These are phyloP conservation scores for Gymnobelideus leadbeateri DNA, from an alignment of 2,113 vertebrate genomes.

Conservation along the genomic window DNA sequence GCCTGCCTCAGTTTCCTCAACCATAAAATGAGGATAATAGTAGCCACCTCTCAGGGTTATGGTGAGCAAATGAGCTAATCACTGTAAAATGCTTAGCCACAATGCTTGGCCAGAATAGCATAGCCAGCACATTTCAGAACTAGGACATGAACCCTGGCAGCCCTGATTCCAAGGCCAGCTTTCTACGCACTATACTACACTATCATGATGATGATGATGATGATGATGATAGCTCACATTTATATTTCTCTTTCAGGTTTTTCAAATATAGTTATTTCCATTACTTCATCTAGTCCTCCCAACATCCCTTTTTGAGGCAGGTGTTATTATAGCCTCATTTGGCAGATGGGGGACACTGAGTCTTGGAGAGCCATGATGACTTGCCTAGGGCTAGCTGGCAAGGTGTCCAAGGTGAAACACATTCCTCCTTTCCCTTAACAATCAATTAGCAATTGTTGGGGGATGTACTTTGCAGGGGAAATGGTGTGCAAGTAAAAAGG, in stretches of 20 bases:
- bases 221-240: too few species aligned
- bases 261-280: not conserved
- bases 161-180: not conserved
- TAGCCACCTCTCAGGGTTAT: not conserved
- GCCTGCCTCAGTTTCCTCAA: not conserved
- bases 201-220: too few species aligned
- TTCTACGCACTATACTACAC: not conserved
- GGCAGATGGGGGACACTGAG: not conserved
- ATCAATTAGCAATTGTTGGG: not conserved
- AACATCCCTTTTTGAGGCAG: too few species aligned
- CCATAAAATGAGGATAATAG: not conserved
- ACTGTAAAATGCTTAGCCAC: too few species aligned
- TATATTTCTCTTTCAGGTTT: not conserved
- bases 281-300: too few species aligned
- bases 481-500: not conserved
- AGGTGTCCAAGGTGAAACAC: not conserved
- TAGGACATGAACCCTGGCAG: not conserved
- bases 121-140: not conserved
- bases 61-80: not conserved
- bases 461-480: not conserved
- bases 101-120: not conserved
- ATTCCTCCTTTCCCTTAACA: not conserved
- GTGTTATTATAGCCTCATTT: too few species aligned
- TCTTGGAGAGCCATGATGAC: not conserved
- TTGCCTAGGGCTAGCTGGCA: not conserved